phyloP scores from a whole-genome alignment of 1,140 invertebrate genomes.

The Pogonus chalceus region DNA sequence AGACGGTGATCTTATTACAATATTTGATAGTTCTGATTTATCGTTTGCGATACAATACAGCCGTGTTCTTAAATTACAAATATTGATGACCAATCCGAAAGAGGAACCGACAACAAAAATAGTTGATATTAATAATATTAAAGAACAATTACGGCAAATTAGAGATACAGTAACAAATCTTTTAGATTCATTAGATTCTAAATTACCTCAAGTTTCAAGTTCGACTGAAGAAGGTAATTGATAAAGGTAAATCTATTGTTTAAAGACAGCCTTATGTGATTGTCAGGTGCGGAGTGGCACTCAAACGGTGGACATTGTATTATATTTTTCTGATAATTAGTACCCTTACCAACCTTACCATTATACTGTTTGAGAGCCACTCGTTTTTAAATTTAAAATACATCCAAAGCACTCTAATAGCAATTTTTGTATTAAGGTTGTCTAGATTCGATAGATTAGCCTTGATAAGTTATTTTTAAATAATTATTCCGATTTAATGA shows the following conservation, averaged over 20 bases:
- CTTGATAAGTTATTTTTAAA: background rate
- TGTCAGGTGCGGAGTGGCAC: no score
- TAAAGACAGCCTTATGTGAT: no score
- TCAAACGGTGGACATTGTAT: no score
- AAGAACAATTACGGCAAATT: constrained; percentile 45
- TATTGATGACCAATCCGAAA: constrained; percentile 40
- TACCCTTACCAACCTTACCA: background rate
- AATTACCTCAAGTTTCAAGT: background rate
- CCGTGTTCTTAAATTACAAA: constrained; percentile 54
- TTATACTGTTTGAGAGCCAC: no score
- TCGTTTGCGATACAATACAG: constrained; percentile 64
- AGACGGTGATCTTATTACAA: constrained; percentile 68
- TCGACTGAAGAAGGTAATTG: constrained; percentile 6
- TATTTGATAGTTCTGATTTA: constrained; percentile 63
- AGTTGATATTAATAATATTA: constrained; percentile 39
- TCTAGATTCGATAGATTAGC: background rate
- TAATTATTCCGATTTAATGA: background rate
- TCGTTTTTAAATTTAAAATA: no score
- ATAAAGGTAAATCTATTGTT: constrained; percentile 7
- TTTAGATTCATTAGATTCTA: constrained; percentile 43
- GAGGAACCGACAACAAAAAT: constrained; percentile 17
- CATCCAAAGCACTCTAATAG: no score
- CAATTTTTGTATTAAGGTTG: no score
- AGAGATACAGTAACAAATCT: constrained; percentile 49
- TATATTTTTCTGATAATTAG: constrained; percentile 11